Base-by-base conservation (phyloP, 2,888 invertebrate genomes). In the Globia sparganii region DNA sequence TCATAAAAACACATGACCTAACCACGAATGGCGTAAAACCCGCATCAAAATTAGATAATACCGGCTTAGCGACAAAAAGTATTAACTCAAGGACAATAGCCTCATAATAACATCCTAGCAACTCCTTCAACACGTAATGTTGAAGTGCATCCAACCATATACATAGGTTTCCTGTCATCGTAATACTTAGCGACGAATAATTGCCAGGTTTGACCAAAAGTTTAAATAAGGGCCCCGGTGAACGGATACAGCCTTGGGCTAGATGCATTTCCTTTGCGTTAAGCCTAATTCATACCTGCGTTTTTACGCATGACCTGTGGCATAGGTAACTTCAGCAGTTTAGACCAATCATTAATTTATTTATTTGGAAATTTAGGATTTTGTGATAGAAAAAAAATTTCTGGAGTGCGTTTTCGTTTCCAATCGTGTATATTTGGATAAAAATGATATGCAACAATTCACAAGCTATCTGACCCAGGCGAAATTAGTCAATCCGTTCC, bases 161-260 rank as follows among this genome's bases (percentile, higher is more conserved):
- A 25, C 49, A 49, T 49, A 56, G 11, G 56, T 74, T 76, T 83
- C 85, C 87, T 77, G 78, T 78, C 69, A 53, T 43, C 40, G 11
- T 11, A 49, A 5, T 56, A 68, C n/a, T 83, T 78, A 62, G 66
- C 15, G 69, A 70, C 74, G 65, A 49, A 40, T 79, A 80, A 81
- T 66, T 68, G 37, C 13, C 18, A 37, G 68, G 68, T 76, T 70
- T 56, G 61, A 34, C 67, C 71, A 70, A 77, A 78, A 74, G 68
- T 67, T 72, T 1, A 43, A 80, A 6, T 76, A 76, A 75, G 68
- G 73, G 31, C 73, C 68, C 5, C 13, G 34, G 85, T 89, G 85
- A 88, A 72, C 64, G 87, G 81, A 37, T 56, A 8, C 28, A 79
- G 68, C 88, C 88, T 88, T 88, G 88, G 74, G 71, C 86, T 77